Evolutionary conservation across 2,113 vertebrate genomes (phyloP).

Genomic region (Nesogale talazaci): DNA sequence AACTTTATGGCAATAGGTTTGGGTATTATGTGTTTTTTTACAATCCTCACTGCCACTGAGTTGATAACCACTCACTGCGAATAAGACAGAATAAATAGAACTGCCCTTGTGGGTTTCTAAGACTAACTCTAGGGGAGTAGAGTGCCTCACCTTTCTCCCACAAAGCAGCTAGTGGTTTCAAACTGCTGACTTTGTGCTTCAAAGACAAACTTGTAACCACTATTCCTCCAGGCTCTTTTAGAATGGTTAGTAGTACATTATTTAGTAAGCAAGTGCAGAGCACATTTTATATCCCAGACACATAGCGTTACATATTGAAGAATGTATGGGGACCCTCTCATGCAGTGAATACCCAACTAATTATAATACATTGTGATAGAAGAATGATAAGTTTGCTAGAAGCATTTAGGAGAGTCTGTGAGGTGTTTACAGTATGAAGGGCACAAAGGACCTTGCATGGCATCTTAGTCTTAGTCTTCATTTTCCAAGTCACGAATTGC

Average conservation of each 20-base stretch:
- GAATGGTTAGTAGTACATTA: not conserved
- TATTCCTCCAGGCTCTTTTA: no score
- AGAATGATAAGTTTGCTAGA: not conserved
- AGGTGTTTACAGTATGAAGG: not conserved
- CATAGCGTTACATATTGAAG: not conserved
- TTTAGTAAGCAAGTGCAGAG: not conserved
- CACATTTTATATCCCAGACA: not conserved
- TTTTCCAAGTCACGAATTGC: not conserved
- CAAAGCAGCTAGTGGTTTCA: no score
- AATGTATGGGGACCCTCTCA: not conserved
- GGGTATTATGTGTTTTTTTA: no score
- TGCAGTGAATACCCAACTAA: not conserved
- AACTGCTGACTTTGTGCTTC: no score
- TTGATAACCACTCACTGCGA: no score
- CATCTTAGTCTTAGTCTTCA: not conserved
- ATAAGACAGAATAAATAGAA: no score
- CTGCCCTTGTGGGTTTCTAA: no score
- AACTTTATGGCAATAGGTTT: no score
- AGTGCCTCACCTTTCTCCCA: no score
- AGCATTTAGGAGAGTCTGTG: not conserved
- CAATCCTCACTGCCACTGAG: no score
- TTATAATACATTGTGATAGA: not conserved
- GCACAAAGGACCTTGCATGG: not conserved
- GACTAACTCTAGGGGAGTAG: no score
- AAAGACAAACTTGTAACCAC: no score